A percentile compares a stretch with the other conserved stretches of the same genome.
Conservation (phyloP, 2,113 vertebrate species). For the Cranoglanis bouderius region DNA sequence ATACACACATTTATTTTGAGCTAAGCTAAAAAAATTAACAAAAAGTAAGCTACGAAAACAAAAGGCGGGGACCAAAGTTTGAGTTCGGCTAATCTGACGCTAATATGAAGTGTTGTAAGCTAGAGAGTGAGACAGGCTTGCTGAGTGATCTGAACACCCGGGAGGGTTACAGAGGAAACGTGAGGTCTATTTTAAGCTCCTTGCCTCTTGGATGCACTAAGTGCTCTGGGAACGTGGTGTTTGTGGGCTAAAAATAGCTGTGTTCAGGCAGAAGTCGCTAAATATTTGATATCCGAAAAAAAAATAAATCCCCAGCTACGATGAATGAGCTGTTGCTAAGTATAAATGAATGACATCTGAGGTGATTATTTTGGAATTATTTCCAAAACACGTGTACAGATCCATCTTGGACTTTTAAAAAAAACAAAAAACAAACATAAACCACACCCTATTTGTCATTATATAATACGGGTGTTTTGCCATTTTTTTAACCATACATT, state of each 20-base stretch:
- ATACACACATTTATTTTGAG: not conserved
- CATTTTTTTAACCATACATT: too few relatives aligned
- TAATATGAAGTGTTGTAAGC: conserved; percentile 69
- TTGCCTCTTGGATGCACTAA: conserved; percentile 14
- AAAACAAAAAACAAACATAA: too few relatives aligned
- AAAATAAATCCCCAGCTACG: conserved; percentile 1
- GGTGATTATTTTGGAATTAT: not conserved
- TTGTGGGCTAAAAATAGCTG: conserved; percentile 36
- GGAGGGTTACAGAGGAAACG: conserved; percentile 41
- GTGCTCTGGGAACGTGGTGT: conserved; percentile 30
- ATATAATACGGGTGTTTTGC: too few relatives aligned
- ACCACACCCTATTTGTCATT: too few relatives aligned
- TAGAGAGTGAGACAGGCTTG: conserved; percentile 57
- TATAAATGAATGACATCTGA: not conserved
- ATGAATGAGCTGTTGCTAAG: not conserved
- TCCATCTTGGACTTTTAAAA: not conserved
- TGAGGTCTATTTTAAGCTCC: conserved; percentile 52
- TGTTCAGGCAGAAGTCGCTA: conserved; percentile 15
- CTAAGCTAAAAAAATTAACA: too few relatives aligned
- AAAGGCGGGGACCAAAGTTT: conserved; percentile 41
- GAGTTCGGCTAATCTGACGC: conserved; percentile 62
- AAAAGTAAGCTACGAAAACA: too few relatives aligned
- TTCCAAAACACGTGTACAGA: not conserved
- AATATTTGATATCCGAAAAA: conserved; percentile 44
- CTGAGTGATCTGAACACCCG: conserved; percentile 51